Percentiles rank a stretch among this genome's conserved stretches.
Evolutionary conservation across 2,113 vertebrate genomes (phyloP).

Genomic region (Copsychus sechellarum): DNA sequence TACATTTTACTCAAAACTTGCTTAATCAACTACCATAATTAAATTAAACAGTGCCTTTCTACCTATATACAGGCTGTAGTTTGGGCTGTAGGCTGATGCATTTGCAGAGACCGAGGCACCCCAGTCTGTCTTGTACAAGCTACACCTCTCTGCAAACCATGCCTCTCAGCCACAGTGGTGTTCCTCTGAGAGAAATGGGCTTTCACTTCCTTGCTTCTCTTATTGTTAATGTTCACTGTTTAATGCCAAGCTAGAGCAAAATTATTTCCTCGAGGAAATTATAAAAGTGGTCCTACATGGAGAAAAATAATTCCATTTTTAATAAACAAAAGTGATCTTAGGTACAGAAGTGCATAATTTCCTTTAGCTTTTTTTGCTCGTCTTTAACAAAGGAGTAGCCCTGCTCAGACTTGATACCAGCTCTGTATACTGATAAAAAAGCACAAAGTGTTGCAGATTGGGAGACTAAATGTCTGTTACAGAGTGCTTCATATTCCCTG

Average conservation of each 20-base stretch:
- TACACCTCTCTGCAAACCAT: neutral
- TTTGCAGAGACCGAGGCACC: neutral
- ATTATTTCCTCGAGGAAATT: neutral
- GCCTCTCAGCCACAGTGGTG: neutral
- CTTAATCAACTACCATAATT: neutral
- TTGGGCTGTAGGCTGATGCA: neutral
- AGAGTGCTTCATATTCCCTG: neutral
- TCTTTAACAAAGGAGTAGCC: neutral
- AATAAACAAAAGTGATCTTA: neutral
- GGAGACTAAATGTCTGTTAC: neutral
- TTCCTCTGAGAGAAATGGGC: neutral
- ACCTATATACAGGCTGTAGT: neutral
- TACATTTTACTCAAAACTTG: neutral
- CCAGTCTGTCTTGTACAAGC: neutral
- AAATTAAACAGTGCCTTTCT: neutral
- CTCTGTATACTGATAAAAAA: neutral
- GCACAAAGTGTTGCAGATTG: neutral
- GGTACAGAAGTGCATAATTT: neutral
- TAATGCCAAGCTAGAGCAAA: neutral
- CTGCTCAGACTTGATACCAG: neutral
- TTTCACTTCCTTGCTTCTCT: neutral
- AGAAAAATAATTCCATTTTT: neutral
- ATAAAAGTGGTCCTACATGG: neutral
- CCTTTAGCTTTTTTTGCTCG: neutral
- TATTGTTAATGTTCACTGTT: neutral